These are phyloP conservation scores for Myrmophylax atrothorax DNA, from an alignment of 2,113 vertebrate genomes.

Conservation along the genomic window DNA sequence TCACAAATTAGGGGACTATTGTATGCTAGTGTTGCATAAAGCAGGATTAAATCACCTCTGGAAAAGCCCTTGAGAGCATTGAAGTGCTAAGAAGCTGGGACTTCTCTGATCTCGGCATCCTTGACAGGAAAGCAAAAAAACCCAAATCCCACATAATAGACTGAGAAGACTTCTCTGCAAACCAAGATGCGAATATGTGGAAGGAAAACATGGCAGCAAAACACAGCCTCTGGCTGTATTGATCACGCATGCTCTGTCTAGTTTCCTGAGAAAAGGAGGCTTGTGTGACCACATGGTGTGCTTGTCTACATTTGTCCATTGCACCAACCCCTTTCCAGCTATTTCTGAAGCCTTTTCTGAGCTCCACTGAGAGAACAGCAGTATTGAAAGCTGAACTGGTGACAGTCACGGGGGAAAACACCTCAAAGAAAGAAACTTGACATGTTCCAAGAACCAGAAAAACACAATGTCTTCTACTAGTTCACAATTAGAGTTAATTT, in stretches of 20 bases:
- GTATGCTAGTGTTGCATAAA: neutral
- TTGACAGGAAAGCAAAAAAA: neutral
- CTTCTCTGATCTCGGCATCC: neutral
- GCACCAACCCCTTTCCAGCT: neutral
- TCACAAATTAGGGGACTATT: neutral
- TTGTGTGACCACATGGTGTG: neutral
- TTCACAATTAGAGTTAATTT: neutral
- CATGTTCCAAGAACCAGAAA: neutral
- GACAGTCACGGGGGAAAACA: neutral
- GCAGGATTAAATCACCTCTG: neutral
- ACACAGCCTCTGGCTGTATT: neutral
- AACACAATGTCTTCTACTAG: neutral
- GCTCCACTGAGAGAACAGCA: neutral
- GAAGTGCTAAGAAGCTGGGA: neutral
- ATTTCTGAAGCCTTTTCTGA: neutral
- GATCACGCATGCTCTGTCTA: neutral
- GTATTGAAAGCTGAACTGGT: neutral
- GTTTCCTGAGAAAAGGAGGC: neutral
- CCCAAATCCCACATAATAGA: neutral
- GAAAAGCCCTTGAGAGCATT: neutral
- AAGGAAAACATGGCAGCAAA: neutral
- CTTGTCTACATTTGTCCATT: fast-evolving
- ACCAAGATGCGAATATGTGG: fast-evolving
- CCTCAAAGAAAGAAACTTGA: neutral
- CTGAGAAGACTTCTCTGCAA: neutral